Percentiles rank a stretch among this genome's conserved stretches.
Conservation (phyloP, 2,113 vertebrate species). For the Calyptomena viridis region DNA sequence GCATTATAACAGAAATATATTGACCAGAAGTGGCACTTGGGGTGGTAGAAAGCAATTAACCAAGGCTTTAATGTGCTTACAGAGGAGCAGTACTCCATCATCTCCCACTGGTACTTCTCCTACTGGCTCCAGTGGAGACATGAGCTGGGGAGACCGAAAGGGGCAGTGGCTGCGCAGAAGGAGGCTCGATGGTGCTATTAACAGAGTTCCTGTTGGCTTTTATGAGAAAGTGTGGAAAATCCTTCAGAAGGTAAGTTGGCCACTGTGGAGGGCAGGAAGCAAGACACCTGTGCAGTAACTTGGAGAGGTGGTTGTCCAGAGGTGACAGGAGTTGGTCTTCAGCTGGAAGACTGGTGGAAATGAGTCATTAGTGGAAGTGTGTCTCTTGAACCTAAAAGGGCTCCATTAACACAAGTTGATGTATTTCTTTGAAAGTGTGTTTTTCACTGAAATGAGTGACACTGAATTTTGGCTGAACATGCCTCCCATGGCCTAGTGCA, state of each 20-base stretch:
- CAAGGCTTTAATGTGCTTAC: constrained; percentile 15
- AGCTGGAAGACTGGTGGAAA: background rate
- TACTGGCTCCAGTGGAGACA: constrained; percentile 66
- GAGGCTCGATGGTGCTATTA: constrained; percentile 94
- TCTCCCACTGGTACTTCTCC: constrained; percentile 89
- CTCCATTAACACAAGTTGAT: background rate
- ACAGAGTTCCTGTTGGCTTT: constrained; percentile 95
- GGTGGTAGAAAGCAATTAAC: background rate
- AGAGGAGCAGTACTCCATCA: constrained; percentile 91
- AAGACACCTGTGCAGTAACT: background rate
- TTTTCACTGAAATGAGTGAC: background rate
- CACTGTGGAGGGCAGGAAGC: background rate
- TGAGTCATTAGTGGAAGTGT: background rate
- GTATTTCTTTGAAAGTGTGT: background rate
- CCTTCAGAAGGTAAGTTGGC: constrained; percentile 85
- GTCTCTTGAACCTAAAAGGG: background rate
- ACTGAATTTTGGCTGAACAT: background rate
- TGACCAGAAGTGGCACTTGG: background rate
- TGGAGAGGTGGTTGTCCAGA: background rate
- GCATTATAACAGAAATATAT: background rate
- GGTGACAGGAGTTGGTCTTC: background rate
- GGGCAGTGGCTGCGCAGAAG: constrained; percentile 97
- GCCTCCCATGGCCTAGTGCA: background rate
- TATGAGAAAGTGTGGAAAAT: constrained; percentile 98
- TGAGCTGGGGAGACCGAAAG: constrained; percentile 88